Percentiles rank a stretch among this genome's conserved stretches.
These are phyloP conservation scores for Nesidiocoris tenuis DNA, from an alignment of 2,888 invertebrate species.

Conservation along the genomic window DNA sequence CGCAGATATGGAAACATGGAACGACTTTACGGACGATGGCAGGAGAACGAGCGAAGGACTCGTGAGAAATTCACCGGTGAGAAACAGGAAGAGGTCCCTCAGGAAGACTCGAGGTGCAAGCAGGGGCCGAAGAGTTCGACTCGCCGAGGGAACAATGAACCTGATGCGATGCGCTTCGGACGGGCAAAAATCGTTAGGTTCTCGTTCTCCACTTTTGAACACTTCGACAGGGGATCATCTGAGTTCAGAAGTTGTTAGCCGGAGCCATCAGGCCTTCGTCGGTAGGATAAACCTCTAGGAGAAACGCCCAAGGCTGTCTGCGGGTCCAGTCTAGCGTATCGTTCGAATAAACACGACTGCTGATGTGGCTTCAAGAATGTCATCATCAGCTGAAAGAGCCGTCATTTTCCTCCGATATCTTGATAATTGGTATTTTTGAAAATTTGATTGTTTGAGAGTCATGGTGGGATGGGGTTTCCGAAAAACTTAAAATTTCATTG, in stretches of 20 bases:
- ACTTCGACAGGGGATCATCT: neutral
- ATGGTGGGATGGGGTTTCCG: too few relatives aligned
- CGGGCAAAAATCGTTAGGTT: neutral
- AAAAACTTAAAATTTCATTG: too few relatives aligned
- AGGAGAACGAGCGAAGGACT: conserved; percentile 2
- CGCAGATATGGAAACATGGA: neutral
- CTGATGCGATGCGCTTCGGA: neutral
- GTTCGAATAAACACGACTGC: too few relatives aligned
- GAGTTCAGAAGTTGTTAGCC: neutral
- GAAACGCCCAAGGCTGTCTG: too few relatives aligned
- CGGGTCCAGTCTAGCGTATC: too few relatives aligned
- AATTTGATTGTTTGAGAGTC: too few relatives aligned
- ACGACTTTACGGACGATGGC: neutral
- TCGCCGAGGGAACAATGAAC: conserved; percentile 17
- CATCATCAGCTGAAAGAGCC: too few relatives aligned
- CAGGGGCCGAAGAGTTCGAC: neutral
- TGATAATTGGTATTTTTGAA: too few relatives aligned
- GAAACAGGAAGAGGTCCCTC: conserved; percentile 19
- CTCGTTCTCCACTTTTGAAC: neutral
- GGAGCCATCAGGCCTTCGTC: neutral
- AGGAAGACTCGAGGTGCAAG: neutral
- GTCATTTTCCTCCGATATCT: too few relatives aligned
- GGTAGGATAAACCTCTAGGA: too few relatives aligned
- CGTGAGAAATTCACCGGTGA: conserved; percentile 20
- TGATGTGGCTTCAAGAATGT: too few relatives aligned